Evolutionary conservation across 2,113 vertebrate species (phyloP).

Genomic region (Dicaeum eximium): DNA sequence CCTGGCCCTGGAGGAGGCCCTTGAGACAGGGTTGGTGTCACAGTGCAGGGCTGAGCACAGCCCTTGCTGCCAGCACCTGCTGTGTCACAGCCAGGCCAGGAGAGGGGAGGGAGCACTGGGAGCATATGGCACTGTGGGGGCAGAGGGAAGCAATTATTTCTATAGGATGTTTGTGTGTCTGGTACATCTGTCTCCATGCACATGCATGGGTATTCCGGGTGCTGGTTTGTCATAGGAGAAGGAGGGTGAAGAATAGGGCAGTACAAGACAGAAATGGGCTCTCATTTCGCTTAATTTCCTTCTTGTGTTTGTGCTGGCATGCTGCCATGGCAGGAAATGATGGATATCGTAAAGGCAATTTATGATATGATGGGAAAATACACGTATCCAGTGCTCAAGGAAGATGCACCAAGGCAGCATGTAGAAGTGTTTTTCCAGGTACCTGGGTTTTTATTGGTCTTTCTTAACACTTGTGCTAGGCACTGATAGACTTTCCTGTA

Average conservation of each 20-base stretch:
- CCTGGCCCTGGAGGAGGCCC: neutral
- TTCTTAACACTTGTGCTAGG: neutral
- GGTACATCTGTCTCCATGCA: neutral
- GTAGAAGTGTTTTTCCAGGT: conserved; percentile 98
- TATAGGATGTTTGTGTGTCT: rapidly evolving
- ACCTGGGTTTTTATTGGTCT: neutral
- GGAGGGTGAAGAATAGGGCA: neutral
- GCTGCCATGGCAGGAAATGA: conserved; percentile 85
- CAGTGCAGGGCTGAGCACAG: neutral
- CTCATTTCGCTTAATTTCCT: neutral
- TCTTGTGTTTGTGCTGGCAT: neutral
- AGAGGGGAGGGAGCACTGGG: neutral
- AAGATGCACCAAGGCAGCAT: conserved; percentile 89
- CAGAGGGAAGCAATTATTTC: neutral
- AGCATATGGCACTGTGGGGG: rapidly evolving
- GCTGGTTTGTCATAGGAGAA: neutral
- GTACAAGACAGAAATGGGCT: neutral
- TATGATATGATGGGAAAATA: conserved; percentile 99
- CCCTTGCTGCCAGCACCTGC: neutral
- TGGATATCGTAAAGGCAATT: conserved; percentile 94
- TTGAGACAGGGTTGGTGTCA: neutral
- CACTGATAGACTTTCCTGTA: neutral
- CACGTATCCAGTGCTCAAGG: conserved; percentile 91
- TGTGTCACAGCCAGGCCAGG: rapidly evolving
- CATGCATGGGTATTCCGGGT: neutral